These are phyloP conservation scores for Myotis myotis DNA, from an alignment of 2,797 vertebrate genomes.

Conservation along the genomic window DNA sequence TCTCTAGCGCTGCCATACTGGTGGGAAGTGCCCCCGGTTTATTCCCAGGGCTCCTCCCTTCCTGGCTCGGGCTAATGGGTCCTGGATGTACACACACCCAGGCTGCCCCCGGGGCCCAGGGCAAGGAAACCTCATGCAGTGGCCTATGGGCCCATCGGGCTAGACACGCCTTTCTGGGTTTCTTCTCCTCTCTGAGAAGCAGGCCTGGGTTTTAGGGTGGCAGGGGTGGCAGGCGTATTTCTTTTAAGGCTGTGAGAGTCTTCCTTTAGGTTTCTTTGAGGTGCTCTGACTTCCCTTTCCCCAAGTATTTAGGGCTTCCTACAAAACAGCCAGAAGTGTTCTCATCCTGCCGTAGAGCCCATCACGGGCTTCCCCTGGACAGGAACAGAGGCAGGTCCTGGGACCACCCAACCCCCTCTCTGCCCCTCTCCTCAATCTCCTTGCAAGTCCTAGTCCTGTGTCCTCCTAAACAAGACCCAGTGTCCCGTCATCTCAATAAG, in stretches of 20 bases:
- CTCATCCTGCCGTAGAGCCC: neutral
- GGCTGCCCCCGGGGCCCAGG: fast-evolving
- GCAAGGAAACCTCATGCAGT: fast-evolving
- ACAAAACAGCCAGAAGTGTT: neutral
- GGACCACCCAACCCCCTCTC: neutral
- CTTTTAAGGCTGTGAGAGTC: neutral
- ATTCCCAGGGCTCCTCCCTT: neutral
- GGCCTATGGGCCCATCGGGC: fast-evolving
- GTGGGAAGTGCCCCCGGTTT: neutral
- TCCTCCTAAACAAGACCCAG: neutral
- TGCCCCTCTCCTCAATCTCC: neutral
- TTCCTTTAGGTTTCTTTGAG: neutral
- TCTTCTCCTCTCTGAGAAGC: neutral
- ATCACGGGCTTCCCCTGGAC: neutral
- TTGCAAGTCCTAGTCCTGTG: neutral
- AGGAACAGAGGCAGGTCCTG: neutral
- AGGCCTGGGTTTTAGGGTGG: neutral
- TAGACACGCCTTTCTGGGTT: neutral
- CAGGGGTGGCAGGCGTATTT: neutral
- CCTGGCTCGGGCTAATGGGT: neutral
- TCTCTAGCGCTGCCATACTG: neutral
- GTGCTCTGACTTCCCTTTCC: neutral
- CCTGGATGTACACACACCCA: fast-evolving
- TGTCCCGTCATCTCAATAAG: neutral
- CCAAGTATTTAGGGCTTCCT: neutral